Evolutionary conservation across 2,113 vertebrate genomes (phyloP), one percentile per base, ranked within the genome.

Genomic region (Hyperopisus bebe): DNA sequence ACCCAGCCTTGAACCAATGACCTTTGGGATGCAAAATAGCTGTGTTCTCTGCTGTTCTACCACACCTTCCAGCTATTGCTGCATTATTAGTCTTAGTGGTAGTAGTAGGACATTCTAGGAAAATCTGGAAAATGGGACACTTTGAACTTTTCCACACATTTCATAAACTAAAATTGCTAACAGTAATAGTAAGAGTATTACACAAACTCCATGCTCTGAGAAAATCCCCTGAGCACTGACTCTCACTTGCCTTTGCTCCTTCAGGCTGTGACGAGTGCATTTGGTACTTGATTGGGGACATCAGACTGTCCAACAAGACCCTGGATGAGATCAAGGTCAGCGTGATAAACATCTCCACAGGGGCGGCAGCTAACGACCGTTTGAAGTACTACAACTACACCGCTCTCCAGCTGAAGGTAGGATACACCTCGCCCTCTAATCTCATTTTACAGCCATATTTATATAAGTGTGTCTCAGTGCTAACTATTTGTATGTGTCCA

Each of bases 221-320:
- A 8, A 58, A 58, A 24, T n/a, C 55, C 5, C 58, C 58, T n/a
- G 58, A 66, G n/a, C 7, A 1, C 58, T 27, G 7, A n/a, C 10
- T 27, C n/a, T 27, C 1, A 27, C 47, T 48, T 17, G 27, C 6
- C 10, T 31, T 51, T 53, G 44, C 6, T 84, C 85, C 9, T 91
- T 88, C 91, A 99, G 98, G 94, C 91, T 99, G 98, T 39, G 97
- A 99, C 89, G 97, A 98, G 55, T 99, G 98, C 55, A 96, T 98
- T 90, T 99, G 98, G 98, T 97, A 98, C 93, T 95, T 99, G 94
- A 98, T 97, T 5, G 96, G 97, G 24, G 98, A 99, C 92, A 93
- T 99, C 51, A 93, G 92, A 39, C 90, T 95, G 90, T 96, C 97
- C 5, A 96, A 96, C 3, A 96, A 97, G 90, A 96, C 97, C 2